Conservation (phyloP, 2,888 invertebrate species). For the Rugalucina vietnamica region DNA sequence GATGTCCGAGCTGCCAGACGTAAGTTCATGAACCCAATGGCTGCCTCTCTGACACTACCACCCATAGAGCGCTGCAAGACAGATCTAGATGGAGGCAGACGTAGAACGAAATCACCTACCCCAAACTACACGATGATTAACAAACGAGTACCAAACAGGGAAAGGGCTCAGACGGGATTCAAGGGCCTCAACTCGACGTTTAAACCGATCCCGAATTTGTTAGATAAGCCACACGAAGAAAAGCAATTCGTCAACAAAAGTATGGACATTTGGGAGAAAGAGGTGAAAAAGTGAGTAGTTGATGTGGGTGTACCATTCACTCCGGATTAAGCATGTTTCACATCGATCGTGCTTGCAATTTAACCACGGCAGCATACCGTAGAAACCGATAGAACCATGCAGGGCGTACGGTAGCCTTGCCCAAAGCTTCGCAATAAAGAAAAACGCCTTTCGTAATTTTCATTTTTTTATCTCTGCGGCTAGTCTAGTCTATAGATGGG, state of each 20-base stretch:
- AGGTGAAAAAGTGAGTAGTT: constrained; percentile 65
- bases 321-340: too few relatives aligned
- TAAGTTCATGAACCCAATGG: background rate
- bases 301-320: too few relatives aligned
- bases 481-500: too few relatives aligned
- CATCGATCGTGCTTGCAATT: too few relatives aligned
- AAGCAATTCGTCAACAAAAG: constrained; percentile 37
- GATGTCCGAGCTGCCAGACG: background rate
- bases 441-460: too few relatives aligned
- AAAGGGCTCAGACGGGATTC: constrained; percentile 13
- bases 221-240: constrained; percentile 41
- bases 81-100: constrained; percentile 37
- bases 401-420: too few relatives aligned
- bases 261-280: constrained; percentile 60
- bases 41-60: constrained; percentile 52
- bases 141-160: constrained; percentile 30
- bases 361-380: too few relatives aligned
- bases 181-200: constrained; percentile 50
- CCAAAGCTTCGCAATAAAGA: too few relatives aligned
- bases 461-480: too few relatives aligned
- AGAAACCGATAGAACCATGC: too few relatives aligned
- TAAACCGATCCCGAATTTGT: constrained; percentile 58
- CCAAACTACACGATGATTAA: constrained; percentile 63
- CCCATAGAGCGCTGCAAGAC: constrained; percentile 54
- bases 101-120: constrained; percentile 45